Base-by-base conservation (phyloP, 2,888 invertebrate species). In the Ophioninae sp. region DNA sequence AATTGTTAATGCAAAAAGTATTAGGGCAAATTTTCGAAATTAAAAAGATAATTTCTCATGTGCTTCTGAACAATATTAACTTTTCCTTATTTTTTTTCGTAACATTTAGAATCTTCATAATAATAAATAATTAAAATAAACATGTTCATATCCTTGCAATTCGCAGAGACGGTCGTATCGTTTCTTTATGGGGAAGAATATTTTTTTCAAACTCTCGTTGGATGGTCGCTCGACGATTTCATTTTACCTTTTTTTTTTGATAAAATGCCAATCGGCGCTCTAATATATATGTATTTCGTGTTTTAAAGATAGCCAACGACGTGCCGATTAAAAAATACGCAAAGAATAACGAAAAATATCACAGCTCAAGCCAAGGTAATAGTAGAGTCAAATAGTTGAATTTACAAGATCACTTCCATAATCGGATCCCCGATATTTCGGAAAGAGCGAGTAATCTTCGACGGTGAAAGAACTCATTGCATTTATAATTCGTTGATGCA, bases 331-430 rank as follows among this genome's bases (percentile, higher is more conserved):
- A 67, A 65, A 79, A 72, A 56, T 68, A 63, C 51, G 68, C 80
- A 73, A 79, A 67, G 17, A 63, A 72, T 77, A 69, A 69, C 9
- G 68, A 74, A 63, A 74, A 83, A 79, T 83, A 76, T 79, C 79
- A 82, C 82, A 79, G 82, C 79, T 75, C 72, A 82, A 82, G 82
- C 82, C 71, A 75, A 69, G 58, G 71, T 72, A 77, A 72, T 68
- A 22, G 74, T 39, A 20, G 56, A 61, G 51, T 65, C 39, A 39
- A 65, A 58, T 65, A 37, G 65, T 65, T 22, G 23, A 56, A 37
- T 22, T 65, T 22, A 75, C 30, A 75, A 17, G 23, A 64, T 30
- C 30, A 39, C 51, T 30, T 20, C 17, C 23, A 74, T 58, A 17
- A 23, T 37, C 5, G 3, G 51, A 20, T 74, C 20, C 22, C 39